Conservation (phyloP, 2,888 invertebrate genomes). For the Eucera pruinosa region DNA sequence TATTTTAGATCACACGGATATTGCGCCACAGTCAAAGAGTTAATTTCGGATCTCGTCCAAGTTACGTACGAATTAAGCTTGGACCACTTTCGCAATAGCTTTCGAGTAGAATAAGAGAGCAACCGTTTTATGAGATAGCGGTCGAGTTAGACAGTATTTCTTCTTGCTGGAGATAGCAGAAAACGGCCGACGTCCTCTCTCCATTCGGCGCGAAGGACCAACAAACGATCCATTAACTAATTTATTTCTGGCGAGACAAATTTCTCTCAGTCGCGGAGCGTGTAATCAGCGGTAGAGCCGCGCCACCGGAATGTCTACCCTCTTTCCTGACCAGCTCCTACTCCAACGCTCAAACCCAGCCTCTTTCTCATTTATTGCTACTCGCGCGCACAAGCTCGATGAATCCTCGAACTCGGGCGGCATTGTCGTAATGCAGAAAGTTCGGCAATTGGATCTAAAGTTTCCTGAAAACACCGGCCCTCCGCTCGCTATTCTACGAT, state of each 20-base stretch:
- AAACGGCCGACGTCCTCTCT: too few species aligned
- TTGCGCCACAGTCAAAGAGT: too few species aligned
- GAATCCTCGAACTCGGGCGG: conserved; percentile 66
- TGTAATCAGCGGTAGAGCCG: conserved; percentile 73
- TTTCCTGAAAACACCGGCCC: conserved; percentile 74
- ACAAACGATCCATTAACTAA: conserved; percentile 73
- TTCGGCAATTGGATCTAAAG: conserved; percentile 77
- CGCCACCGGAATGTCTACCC: conserved; percentile 45
- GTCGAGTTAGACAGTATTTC: neutral
- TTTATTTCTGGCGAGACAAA: conserved; percentile 74
- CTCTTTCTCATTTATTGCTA: conserved; percentile 58
- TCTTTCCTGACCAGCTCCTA: conserved; percentile 40
- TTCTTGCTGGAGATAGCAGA: too few species aligned
- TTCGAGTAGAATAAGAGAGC: too few species aligned
- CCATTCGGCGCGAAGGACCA: neutral
- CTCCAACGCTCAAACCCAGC: neutral
- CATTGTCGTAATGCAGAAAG: conserved; percentile 79
- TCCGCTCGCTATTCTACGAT: neutral
- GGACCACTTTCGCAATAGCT: too few species aligned
- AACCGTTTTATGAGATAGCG: too few species aligned
- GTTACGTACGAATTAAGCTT: too few species aligned
- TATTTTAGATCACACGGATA: too few species aligned
- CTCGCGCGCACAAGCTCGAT: conserved; percentile 40
- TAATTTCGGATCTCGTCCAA: too few species aligned
- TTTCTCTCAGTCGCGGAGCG: conserved; percentile 67